Base-by-base conservation (phyloP, 2,797 vertebrate species). In the Molossus molossus region DNA sequence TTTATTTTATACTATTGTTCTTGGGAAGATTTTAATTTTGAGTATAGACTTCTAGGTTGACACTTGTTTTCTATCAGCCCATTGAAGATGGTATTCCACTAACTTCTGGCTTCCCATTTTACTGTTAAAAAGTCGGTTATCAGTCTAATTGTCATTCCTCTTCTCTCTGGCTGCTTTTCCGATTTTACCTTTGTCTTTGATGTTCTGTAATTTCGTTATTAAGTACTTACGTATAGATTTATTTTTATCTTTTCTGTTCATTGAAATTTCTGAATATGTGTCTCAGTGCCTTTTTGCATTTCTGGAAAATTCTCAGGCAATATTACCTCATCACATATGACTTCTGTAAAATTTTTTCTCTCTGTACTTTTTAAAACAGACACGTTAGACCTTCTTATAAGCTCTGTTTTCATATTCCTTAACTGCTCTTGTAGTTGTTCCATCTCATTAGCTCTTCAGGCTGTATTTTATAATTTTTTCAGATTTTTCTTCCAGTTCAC, bases 261-360 rank as follows among this genome's bases (percentile, higher is more conserved):
- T 25, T 91, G 87, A 75, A 75, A 79, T 62, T 85, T 76, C 40
- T 93, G 9, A 82, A 53, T 86, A 40, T 88, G 2, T 88, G 37
- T 14, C 65, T 91, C 15, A 5, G 0, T 60, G 2, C 88, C 72
- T 90, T 77, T 94, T 29, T 96, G 94, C n/a, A 40, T 53, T 91
- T 94, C 69, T 87, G 75, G 80, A 95, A 93, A 92, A 73, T 84
- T 91, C 67, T 94, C 58, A 94, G 80, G 23, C 53, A 77, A 12
- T 50, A 81, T 72, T 88, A 85, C 85, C 40, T 82, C 21, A 60
- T 92, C 65, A 84, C 58, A 80, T 58, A 76, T 76, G 87, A 45
- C 60, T 92, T 95, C 60, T 82, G 33, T 75, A 75, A 40, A 64
- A 2, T 20, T 69, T 84, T 91, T 93, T 83, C 25, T 81, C 45